These are phyloP conservation scores for Knipowitschia caucasica DNA, from an alignment of 2,797 vertebrate genomes.

Conservation along the genomic window DNA sequence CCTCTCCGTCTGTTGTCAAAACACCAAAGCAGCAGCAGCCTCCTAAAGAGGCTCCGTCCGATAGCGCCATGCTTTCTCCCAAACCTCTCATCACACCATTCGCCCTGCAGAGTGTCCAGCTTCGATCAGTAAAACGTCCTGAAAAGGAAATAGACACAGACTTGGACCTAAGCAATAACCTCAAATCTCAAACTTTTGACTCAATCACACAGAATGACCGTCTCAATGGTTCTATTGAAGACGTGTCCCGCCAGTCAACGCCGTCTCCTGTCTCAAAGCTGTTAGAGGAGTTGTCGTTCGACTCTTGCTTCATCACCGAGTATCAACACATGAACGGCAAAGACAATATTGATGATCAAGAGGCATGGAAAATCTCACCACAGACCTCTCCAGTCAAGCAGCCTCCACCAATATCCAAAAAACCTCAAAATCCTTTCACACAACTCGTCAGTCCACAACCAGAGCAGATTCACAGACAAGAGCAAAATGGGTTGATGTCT, in stretches of 20 bases:
- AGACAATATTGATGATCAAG: conserved; percentile 29
- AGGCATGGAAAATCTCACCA: conserved; percentile 17
- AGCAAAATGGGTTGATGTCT: conserved; percentile 37
- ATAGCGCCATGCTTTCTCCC: conserved; percentile 62
- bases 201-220: conserved; percentile 44
- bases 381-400: conserved; percentile 74
- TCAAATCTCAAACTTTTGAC: conserved; percentile 59
- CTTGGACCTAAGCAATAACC: conserved; percentile 43
- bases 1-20: conserved; percentile 72
- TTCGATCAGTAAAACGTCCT: conserved; percentile 82
- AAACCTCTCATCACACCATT: conserved; percentile 89
- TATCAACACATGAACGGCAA: conserved; percentile 36
- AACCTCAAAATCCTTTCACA: conserved; percentile 85
- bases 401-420: conserved; percentile 88
- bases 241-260: conserved; percentile 36
- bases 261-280: conserved; percentile 70
- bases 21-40: conserved; percentile 65
- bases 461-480: conserved; percentile 57
- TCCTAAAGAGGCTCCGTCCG: conserved; percentile 51
- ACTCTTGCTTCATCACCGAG: conserved; percentile 44
- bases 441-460: conserved; percentile 65
- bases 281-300: conserved; percentile 59
- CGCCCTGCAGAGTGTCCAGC: conserved; percentile 87
- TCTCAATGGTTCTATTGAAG: conserved; percentile 34
- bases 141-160: conserved; percentile 59